Conservation (phyloP, 2,888 invertebrate genomes). For the Sesia apiformis region DNA sequence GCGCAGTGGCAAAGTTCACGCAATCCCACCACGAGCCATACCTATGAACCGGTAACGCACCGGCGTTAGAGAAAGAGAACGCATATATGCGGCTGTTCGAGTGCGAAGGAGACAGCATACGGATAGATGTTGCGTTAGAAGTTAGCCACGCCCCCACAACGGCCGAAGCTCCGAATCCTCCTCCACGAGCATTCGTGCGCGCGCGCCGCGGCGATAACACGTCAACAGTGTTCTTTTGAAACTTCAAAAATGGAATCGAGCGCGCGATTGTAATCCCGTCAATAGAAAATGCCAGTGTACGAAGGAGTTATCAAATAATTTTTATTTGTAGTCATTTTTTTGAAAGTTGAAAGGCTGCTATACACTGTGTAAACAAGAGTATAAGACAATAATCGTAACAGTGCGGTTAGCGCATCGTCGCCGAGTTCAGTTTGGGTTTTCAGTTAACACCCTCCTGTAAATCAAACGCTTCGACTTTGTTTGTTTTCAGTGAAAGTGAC, state of each 20-base stretch:
- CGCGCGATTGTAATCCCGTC: slow-evolving; percentile 33
- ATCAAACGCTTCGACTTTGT: slow-evolving; percentile 35
- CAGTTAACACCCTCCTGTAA: slow-evolving; percentile 46
- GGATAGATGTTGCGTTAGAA: slow-evolving; percentile 68
- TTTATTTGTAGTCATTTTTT: slow-evolving; percentile 5
- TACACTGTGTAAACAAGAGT: slow-evolving; percentile 6
- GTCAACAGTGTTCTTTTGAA: slow-evolving; percentile 26
- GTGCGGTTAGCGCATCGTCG: slow-evolving; percentile 25
- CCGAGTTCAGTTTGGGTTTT: slow-evolving; percentile 50
- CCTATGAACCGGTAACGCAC: slow-evolving; percentile 51
- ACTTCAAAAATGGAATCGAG: slow-evolving; percentile 44
- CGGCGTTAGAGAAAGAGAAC: slow-evolving; percentile 46
- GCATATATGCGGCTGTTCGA: slow-evolving; percentile 5
- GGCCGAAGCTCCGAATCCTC: slow-evolving; percentile 55
- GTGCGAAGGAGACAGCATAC: slow-evolving; percentile 36
- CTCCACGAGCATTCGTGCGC: slow-evolving; percentile 69
- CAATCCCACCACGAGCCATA: slow-evolving; percentile 51
- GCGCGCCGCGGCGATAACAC: slow-evolving; percentile 58
- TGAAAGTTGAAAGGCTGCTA: slow-evolving; percentile 7
- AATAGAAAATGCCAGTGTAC: not conserved
- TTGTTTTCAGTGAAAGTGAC: slow-evolving; percentile 58
- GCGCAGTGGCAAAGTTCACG: slow-evolving; percentile 68
- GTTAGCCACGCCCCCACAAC: slow-evolving; percentile 55
- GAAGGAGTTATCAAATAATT: not conserved
- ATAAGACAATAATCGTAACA: slow-evolving; percentile 23